phyloP scores from a whole-genome alignment of 1,140 invertebrate species.

The Magallana ariakensis region DNA sequence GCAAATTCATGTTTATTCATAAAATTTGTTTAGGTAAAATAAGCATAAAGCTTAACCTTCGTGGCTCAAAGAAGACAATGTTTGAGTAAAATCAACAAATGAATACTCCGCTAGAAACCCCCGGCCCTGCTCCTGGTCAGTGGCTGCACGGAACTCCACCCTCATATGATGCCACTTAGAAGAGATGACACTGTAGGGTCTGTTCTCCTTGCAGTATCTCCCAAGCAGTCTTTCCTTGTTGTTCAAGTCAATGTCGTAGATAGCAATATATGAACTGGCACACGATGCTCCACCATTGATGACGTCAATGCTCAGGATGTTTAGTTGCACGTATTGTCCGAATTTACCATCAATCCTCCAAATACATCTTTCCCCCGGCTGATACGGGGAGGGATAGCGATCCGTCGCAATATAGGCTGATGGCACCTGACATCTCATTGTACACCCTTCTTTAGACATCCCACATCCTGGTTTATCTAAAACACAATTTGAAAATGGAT shows the following conservation, averaged over 20 bases:
- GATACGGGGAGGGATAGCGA: constrained; percentile 42
- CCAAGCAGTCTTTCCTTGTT: not conserved
- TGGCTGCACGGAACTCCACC: constrained; percentile 49
- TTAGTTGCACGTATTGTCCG: constrained; percentile 48
- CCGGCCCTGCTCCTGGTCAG: not conserved
- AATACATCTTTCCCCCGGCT: constrained; percentile 27
- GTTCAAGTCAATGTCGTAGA: constrained; percentile 44
- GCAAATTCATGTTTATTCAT: too few relatives aligned
- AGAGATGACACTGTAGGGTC: constrained; percentile 17
- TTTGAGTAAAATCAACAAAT: constrained; percentile 45
- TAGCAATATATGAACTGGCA: constrained; percentile 43
- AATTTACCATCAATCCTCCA: constrained; percentile 54
- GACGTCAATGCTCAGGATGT: constrained; percentile 48
- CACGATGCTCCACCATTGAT: constrained; percentile 27
- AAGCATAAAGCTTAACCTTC: constrained; percentile 9
- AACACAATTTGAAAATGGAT: not conserved
- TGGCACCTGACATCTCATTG: constrained; percentile 33
- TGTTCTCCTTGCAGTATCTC: constrained; percentile 48
- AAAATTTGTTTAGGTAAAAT: too few relatives aligned
- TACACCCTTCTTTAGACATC: constrained; percentile 25
- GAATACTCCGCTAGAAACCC: constrained; percentile 56
- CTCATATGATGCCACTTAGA: constrained; percentile 56
- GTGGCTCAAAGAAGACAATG: not conserved
- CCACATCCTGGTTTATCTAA: constrained; percentile 57
- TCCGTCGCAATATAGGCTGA: constrained; percentile 51